Conservation (phyloP, 2,113 vertebrate species). For the Petrocephalus microphthalmus region DNA sequence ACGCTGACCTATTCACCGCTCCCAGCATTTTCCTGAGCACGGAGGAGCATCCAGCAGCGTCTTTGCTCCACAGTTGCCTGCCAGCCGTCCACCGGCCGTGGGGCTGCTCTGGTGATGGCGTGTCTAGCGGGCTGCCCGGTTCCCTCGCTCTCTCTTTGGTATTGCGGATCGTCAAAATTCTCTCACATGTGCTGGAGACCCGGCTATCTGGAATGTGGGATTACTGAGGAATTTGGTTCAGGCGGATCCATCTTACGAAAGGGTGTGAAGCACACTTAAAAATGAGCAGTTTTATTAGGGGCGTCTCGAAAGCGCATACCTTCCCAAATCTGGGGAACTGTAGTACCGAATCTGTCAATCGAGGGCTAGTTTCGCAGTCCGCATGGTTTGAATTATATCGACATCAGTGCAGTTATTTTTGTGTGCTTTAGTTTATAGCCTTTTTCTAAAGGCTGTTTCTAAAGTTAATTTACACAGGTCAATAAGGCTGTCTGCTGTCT, state of each 20-base stretch:
- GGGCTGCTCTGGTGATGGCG: background rate
- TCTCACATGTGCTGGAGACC: background rate
- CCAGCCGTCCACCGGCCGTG: background rate
- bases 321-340: slow-evolving; percentile 8
- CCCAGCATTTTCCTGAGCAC: background rate
- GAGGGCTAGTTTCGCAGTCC: background rate
- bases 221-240: background rate
- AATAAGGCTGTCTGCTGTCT: background rate
- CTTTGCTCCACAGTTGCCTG: background rate
- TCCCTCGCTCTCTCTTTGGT: background rate
- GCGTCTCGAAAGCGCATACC: background rate
- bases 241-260: background rate
- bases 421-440: background rate
- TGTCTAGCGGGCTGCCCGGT: background rate
- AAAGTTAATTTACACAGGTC: background rate
- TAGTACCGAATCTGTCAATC: background rate
- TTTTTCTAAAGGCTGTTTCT: background rate
- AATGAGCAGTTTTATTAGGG: background rate
- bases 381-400: slow-evolving; percentile 3
- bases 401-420: background rate
- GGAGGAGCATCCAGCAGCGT: background rate
- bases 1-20: background rate
- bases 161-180: background rate
- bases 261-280: slow-evolving; percentile 7
- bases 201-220: slow-evolving; percentile 10